These are phyloP conservation scores for Emydoidea blandingii DNA, from an alignment of 2,797 vertebrate genomes.

Conservation along the genomic window DNA sequence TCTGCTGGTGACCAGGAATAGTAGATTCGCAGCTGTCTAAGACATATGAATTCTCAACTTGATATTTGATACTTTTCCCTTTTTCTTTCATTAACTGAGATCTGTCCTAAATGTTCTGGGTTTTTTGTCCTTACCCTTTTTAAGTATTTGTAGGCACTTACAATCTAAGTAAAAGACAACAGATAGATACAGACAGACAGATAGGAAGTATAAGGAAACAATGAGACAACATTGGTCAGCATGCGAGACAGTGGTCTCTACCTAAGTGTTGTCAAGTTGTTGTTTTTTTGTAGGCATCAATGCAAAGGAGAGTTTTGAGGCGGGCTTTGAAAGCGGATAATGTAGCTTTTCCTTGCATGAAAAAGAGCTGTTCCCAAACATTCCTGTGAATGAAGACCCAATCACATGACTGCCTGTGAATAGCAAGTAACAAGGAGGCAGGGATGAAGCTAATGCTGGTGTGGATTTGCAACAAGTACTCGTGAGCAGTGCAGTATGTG, in stretches of 20 bases:
- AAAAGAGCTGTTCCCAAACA: not conserved
- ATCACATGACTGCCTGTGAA: not conserved
- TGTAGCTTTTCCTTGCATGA: not conserved
- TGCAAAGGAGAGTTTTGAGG: not conserved
- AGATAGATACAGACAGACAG: not conserved
- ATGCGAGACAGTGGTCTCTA: not conserved
- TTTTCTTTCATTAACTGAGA: not conserved
- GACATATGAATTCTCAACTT: not conserved
- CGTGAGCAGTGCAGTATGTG: not conserved
- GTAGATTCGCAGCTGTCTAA: not conserved
- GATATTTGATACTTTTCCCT: not conserved
- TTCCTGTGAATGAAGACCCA: not conserved
- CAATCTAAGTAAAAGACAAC: not conserved
- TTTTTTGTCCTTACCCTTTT: accelerated
- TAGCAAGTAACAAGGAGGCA: not conserved
- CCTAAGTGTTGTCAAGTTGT: not conserved
- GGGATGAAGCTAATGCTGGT: not conserved
- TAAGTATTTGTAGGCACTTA: not conserved
- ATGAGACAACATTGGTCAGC: not conserved
- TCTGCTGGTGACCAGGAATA: not conserved
- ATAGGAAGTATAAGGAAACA: not conserved
- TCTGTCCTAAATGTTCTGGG: accelerated
- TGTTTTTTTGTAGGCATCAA: not conserved
- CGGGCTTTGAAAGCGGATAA: not conserved
- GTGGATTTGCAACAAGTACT: not conserved